phyloP scores from a whole-genome alignment of 2,797 vertebrate genomes.

The Apodemus agrarius region DNA sequence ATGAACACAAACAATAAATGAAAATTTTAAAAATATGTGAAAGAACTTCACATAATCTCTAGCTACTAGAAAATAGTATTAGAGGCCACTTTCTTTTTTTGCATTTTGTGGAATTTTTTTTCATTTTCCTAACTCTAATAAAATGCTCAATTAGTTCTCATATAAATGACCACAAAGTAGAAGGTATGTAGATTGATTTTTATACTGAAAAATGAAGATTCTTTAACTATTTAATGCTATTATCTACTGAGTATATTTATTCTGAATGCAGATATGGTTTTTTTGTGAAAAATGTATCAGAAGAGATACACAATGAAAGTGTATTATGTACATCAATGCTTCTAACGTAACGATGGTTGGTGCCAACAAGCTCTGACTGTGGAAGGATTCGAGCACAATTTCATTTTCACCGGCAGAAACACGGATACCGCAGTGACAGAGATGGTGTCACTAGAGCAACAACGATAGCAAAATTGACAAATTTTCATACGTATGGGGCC shows the following conservation, averaged over 20 bases:
- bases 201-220: slow-evolving; percentile 67
- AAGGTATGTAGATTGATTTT: slow-evolving; percentile 67
- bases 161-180: slow-evolving; percentile 17
- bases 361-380: slow-evolving; percentile 56
- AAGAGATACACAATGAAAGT: slow-evolving; percentile 73
- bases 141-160: neutral
- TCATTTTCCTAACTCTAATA: slow-evolving; percentile 9
- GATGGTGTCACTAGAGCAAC: slow-evolving; percentile 74
- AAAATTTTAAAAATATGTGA: neutral
- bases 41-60: neutral
- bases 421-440: slow-evolving; percentile 77
- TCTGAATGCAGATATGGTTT: slow-evolving; percentile 49
- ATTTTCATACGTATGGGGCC: slow-evolving; percentile 79
- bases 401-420: slow-evolving; percentile 67
- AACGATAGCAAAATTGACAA: slow-evolving; percentile 76
- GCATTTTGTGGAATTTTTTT: neutral
- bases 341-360: slow-evolving; percentile 70
- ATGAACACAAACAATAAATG: neutral
- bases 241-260: slow-evolving; percentile 37
- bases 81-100: neutral
- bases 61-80: neutral
- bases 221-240: slow-evolving; percentile 69
- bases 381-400: slow-evolving; percentile 73
- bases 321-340: slow-evolving; percentile 68
- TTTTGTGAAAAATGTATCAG: slow-evolving; percentile 51